Conservation (phyloP, 2,113 vertebrate genomes). For the Argyrosomus japonicus region DNA sequence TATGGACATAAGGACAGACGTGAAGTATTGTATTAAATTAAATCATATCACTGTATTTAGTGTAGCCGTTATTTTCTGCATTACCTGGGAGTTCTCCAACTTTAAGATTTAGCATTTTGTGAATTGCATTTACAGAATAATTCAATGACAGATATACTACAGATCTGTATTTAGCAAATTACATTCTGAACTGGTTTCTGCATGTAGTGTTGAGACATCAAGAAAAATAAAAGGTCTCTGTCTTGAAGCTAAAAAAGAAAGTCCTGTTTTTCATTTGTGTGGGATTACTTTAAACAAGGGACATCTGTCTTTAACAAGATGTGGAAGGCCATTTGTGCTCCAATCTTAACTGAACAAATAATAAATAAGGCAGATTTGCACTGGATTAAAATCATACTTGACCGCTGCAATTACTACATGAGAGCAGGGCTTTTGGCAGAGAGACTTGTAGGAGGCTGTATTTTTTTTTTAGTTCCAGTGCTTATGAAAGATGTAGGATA, state of each 20-base stretch:
- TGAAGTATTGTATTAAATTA: background rate
- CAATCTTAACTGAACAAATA: constrained; percentile 45
- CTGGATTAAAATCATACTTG: constrained; percentile 54
- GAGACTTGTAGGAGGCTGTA: constrained; percentile 26
- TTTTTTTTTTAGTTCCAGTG: constrained; percentile 55
- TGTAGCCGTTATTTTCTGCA: background rate
- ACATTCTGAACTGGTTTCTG: background rate
- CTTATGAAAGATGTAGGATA: constrained; percentile 59
- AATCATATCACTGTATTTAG: background rate
- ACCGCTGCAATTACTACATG: constrained; percentile 41
- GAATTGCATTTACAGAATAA: background rate
- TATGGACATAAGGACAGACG: no score
- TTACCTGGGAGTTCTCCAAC: background rate
- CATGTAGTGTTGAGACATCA: background rate
- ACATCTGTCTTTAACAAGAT: constrained; percentile 60
- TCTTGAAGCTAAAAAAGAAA: constrained; percentile 7
- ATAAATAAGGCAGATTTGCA: constrained; percentile 65
- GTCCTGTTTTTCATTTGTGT: constrained; percentile 39
- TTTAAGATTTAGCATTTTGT: background rate
- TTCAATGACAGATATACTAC: background rate
- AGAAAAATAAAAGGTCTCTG: constrained; percentile 9
- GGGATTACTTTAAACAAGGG: constrained; percentile 51
- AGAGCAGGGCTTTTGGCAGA: constrained; percentile 44
- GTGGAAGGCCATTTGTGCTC: constrained; percentile 22
- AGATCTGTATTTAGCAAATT: constrained; percentile 2